A percentile compares a stretch with the other conserved stretches of the same genome.
Evolutionary conservation across 2,113 vertebrate species (phyloP).

Genomic region (Cygnus atratus): DNA sequence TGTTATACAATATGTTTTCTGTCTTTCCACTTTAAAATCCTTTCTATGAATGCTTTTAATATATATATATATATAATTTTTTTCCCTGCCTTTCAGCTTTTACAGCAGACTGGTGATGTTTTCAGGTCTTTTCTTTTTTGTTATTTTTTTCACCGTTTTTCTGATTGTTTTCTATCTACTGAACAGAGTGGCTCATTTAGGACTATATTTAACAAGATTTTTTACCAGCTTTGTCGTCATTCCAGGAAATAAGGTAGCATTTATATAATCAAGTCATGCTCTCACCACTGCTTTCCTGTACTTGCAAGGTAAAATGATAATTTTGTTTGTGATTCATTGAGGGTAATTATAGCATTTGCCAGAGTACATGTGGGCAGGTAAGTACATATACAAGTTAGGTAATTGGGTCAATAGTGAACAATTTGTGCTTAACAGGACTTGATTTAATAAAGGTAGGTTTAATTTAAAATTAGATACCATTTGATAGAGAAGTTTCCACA

Average conservation of each 20-base stretch:
- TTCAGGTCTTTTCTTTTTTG: background rate
- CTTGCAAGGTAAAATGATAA: slow-evolving; percentile 43
- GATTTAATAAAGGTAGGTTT: slow-evolving; percentile 8
- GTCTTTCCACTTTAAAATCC: background rate
- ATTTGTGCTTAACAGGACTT: slow-evolving; percentile 2
- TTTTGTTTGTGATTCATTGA: slow-evolving; percentile 49
- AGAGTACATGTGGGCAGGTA: slow-evolving; percentile 10
- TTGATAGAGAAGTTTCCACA: background rate
- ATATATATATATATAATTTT: background rate
- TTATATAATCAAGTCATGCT: slow-evolving; percentile 53
- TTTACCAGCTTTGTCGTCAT: slow-evolving; percentile 26
- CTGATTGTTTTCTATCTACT: background rate
- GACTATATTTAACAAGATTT: background rate
- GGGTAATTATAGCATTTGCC: slow-evolving; percentile 28
- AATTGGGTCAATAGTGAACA: slow-evolving; percentile 40
- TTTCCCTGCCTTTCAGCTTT: background rate
- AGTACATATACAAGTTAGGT: slow-evolving; percentile 18
- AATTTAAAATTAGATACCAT: background rate
- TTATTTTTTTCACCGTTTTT: background rate
- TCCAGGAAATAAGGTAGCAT: slow-evolving; percentile 38
- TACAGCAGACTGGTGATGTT: background rate
- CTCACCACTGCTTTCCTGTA: background rate
- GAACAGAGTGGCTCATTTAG: background rate
- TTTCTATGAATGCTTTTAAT: background rate
- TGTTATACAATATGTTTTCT: background rate